A percentile compares a stretch with the other conserved stretches of the same genome.
Conservation (phyloP, 2,113 vertebrate species). For the Cochlearius cochlearius region DNA sequence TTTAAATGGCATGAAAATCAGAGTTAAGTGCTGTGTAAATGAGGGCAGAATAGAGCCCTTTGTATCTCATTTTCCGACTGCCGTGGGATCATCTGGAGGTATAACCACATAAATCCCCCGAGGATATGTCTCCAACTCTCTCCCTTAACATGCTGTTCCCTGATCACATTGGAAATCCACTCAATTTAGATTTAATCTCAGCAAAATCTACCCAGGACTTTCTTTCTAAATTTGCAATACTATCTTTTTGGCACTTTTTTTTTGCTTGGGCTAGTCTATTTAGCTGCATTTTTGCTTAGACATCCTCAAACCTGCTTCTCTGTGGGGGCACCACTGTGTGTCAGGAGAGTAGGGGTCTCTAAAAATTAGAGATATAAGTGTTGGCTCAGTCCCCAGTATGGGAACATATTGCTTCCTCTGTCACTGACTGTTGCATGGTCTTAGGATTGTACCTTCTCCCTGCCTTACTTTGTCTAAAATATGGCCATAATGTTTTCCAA, state of each 20-base stretch:
- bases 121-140: not conserved
- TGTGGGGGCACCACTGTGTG: not conserved
- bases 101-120: slow-evolving; percentile 36
- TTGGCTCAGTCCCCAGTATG: not conserved
- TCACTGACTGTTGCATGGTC: not conserved
- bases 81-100: slow-evolving; percentile 39
- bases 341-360: not conserved
- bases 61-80: slow-evolving; percentile 51
- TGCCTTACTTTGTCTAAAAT: not conserved
- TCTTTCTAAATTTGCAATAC: not conserved
- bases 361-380: not conserved
- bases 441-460: not conserved
- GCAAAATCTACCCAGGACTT: not conserved
- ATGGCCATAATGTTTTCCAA: not conserved
- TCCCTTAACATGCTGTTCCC: not conserved
- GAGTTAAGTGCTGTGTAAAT: slow-evolving; percentile 51
- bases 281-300: not conserved
- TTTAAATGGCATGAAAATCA: slow-evolving; percentile 40
- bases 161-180: slow-evolving; percentile 25
- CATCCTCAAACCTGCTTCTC: not conserved
- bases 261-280: not conserved
- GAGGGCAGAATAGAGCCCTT: slow-evolving; percentile 42
- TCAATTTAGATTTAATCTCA: slow-evolving; percentile 26
- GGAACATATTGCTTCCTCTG: not conserved
- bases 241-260: not conserved